Base-by-base conservation (phyloP, 2,888 invertebrate genomes). In the Lasius platythorax region DNA sequence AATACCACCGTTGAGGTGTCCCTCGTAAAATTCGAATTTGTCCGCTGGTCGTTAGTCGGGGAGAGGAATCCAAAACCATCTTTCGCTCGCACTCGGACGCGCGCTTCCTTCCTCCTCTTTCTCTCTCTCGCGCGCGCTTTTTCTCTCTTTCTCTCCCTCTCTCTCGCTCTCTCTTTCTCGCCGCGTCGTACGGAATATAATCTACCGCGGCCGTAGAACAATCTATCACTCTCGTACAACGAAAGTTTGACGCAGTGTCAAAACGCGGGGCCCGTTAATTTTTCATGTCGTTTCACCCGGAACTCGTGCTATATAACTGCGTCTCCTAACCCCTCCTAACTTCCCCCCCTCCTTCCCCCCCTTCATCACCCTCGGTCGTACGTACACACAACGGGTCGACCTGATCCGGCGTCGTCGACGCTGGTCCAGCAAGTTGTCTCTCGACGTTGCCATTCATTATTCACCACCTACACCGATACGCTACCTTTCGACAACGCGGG, bases 171-270 rank as follows among this genome's bases (percentile, higher is more conserved):
- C 67, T 18, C 68, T 72, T 67, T 53, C 83, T 78, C 84, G 66
- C 74, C 70, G 58, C 68, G 68, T 56, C 70, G 72, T 70, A 79
- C 85, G 85, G 86, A 87, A 83, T 85, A 53, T 53, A 84, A 86
- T 87, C 89, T 86, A 81, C 88, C 87, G 53, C 53, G 84, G 75
- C 74, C 85, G 79, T 82, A 82, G 83, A 89, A 92, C 91, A 90
- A 93, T 93, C 93, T 92, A 93, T 93, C 93, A 93, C 91, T 18
- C 89, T 53, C 88, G 91, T 92, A 91, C 92, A 92, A 93, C 89
- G 92, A 91, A 92, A 93, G 91, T 93, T 93, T 93, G 93, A 93
- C 93, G 91, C 91, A 83, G 89, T 92, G 92, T 93, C 93, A 92
- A 93, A 93, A 92, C 91, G 91, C 89, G 84, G 87, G 53, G 85